These are phyloP conservation scores for Nomada ruficornis DNA, from an alignment of 2,888 invertebrate genomes.

Conservation along the genomic window DNA sequence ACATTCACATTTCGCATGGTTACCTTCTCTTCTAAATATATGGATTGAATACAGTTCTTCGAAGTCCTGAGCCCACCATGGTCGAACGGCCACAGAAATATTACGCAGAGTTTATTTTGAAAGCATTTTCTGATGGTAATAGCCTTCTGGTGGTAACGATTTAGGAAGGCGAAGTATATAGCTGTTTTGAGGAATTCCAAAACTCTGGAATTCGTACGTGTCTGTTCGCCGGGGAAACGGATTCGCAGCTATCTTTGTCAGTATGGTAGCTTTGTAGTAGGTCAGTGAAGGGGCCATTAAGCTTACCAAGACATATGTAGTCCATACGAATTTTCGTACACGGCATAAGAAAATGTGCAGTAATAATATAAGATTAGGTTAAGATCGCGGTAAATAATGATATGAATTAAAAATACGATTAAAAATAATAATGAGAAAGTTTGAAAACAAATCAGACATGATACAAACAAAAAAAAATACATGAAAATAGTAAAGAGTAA, in stretches of 20 bases:
- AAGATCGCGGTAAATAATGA: too few species aligned
- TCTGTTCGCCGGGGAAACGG: conserved; percentile 21
- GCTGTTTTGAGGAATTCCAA: conserved; percentile 35
- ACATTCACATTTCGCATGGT: not conserved
- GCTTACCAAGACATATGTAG: not conserved
- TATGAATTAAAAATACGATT: too few species aligned
- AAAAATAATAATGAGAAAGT: too few species aligned
- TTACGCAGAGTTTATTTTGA: conserved; percentile 38
- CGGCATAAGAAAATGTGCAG: too few species aligned
- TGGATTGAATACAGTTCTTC: not conserved
- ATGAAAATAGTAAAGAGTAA: too few species aligned
- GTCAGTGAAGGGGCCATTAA: conserved; percentile 38
- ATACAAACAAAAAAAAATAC: too few species aligned
- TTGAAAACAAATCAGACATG: too few species aligned
- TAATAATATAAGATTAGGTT: too few species aligned
- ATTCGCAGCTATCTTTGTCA: conserved; percentile 58
- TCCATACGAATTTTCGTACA: not conserved
- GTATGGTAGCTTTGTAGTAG: conserved; percentile 47
- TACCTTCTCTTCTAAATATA: conserved; percentile 32
- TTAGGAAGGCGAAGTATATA: conserved; percentile 16
- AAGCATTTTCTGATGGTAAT: conserved; percentile 25
- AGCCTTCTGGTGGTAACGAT: conserved; percentile 25
- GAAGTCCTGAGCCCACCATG: conserved; percentile 27
- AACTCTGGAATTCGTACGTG: conserved; percentile 41
- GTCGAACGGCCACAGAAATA: not conserved